Percentiles rank a stretch among this genome's conserved stretches.
Evolutionary conservation across 2,113 vertebrate genomes (phyloP).

Genomic region (Rhineura floridana): DNA sequence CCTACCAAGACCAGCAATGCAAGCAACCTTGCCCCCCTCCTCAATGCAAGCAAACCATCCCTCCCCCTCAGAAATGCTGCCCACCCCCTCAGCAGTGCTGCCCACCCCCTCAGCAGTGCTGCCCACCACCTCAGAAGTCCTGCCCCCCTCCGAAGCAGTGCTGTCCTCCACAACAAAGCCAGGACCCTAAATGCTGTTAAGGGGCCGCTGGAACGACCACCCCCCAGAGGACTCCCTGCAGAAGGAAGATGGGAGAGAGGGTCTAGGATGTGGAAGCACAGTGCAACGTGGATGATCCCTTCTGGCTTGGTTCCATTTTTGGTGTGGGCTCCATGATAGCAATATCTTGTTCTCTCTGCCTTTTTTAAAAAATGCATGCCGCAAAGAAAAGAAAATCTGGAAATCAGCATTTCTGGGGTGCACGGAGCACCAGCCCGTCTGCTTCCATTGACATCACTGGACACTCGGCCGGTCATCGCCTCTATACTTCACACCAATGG

Average conservation of each 20-base stretch:
- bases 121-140: neutral
- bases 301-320: too few species aligned
- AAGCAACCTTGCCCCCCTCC: neutral
- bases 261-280: too few species aligned
- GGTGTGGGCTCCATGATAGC: neutral
- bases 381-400: neutral
- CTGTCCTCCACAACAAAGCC: neutral
- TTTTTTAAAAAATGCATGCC: too few species aligned
- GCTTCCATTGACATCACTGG: neutral
- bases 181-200: neutral
- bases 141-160: neutral
- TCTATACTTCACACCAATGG: rapidly evolving
- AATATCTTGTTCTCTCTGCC: neutral
- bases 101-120: neutral
- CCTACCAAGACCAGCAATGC: neutral
- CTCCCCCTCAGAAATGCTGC: neutral
- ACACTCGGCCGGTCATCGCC: neutral
- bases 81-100: neutral
- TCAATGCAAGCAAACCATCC: neutral
- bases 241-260: neutral
- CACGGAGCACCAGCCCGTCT: neutral
- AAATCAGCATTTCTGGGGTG: neutral
- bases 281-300: too few species aligned
- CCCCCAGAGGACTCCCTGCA: neutral
- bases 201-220: neutral